A percentile compares a stretch with the other conserved stretches of the same genome.
These are phyloP conservation scores for Phortica variegata DNA, from an alignment of 1,140 invertebrate genomes.

Conservation along the genomic window DNA sequence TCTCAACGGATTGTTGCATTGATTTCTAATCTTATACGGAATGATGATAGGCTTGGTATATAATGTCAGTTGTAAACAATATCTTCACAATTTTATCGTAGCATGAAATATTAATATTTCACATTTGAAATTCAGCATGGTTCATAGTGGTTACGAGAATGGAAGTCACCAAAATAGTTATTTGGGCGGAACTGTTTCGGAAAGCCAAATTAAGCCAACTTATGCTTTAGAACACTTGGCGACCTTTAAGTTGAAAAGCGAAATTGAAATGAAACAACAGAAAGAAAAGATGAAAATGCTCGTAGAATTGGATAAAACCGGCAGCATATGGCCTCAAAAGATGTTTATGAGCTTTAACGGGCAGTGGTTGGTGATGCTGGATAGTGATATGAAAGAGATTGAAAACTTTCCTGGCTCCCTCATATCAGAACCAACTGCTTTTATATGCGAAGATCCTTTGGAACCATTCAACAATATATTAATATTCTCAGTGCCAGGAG, in stretches of 20 bases:
- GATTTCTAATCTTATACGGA: not conserved
- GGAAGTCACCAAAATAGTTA: slow-evolving; percentile 19
- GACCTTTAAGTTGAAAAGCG: slow-evolving; percentile 48
- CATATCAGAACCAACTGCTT: slow-evolving; percentile 46
- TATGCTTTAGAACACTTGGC: slow-evolving; percentile 50
- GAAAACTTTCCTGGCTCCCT: slow-evolving; percentile 49
- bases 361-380: slow-evolving; percentile 51
- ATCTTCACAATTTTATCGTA: not conserved
- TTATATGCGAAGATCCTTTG: slow-evolving; percentile 43
- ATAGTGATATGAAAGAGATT: slow-evolving; percentile 48
- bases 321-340: slow-evolving; percentile 49
- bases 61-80: not conserved
- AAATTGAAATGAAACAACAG: slow-evolving; percentile 37
- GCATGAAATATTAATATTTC: too few species aligned
- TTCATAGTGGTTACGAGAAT: slow-evolving; percentile 44
- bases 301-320: slow-evolving; percentile 43
- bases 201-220: slow-evolving; percentile 39
- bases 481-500: slow-evolving; percentile 45
- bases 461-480: slow-evolving; percentile 46
- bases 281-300: slow-evolving; percentile 50
- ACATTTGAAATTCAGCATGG: too few species aligned
- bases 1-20: not conserved
- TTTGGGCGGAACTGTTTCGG: slow-evolving; percentile 14
- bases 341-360: slow-evolving; percentile 53
- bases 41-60: not conserved